Base-by-base conservation (phyloP, 2,888 invertebrate genomes). In the Drosophila nr. medialis region DNA sequence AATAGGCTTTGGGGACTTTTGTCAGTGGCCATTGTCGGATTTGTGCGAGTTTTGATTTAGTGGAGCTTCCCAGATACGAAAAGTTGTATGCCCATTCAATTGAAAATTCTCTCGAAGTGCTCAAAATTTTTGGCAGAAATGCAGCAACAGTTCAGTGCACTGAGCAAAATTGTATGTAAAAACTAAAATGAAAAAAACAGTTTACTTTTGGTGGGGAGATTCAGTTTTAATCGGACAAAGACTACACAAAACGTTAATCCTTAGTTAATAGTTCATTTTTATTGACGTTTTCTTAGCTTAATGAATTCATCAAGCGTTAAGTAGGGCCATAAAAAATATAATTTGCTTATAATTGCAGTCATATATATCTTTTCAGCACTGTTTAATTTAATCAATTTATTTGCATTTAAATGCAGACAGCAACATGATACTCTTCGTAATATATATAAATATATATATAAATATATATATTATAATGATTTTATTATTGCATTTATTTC, bases 11-110 rank as follows among this genome's bases (percentile, higher is more conserved):
- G 59, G 21, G 42, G 32, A 55, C 72, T 64, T 34, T 75, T 75
- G 61, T 64, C 30, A 58, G 48, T 38, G 45, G 29, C 51, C 51
- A 56, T 67, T 74, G 67, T 73, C 48, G 30, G 38, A 38, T 30
- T 56, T 67, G 65, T 71, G 70, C 65, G 60, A 15, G 54, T 58
- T 70, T 61, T 88, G 65, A 83, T 88, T 83, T 85, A 88, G 68
- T 76, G 67, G 66, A 81, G 65, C 82, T 64, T 45, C 38, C 11
- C 49, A 38, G 11, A 49, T 65, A 68, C 8, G 7, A 18, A 61
- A 36, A 13, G 27, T 51, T 15, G 29, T 58, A 38, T 50, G 51
- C 13, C 70, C 55, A 64, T 74, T 73, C 50, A 51, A 42, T 30
- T 42, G n/a, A n/a, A 3, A 15, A 49, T 53, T 58, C 40, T 34